Evolutionary conservation across 2,888 invertebrate species (phyloP), one percentile per base, ranked within the genome.

Genomic region (Spisula solida): DNA sequence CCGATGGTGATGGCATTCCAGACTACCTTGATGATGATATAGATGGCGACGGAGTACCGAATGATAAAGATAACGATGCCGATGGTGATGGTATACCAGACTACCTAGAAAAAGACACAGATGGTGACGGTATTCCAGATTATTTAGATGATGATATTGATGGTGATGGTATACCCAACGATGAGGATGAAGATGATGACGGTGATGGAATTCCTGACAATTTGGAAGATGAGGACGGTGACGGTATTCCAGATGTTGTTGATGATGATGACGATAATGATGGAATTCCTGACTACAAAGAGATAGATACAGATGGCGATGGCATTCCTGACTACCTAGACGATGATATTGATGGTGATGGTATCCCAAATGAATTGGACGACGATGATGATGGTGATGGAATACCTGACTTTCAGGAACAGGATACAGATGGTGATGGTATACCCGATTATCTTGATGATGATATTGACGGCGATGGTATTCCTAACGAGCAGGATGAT

Each of bases 51-150:
- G 95, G 95, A 41, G 94, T 96, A 66, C 95, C 95, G 41, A 94
- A 95, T 86, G 95, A 95, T 84, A 94, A 92, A 92, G 96, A 83
- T 2, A 66, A 82, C 75, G 92, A 70, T 82, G 93, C 31, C 1
- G 95, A 96, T 85, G 95, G 95, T 0, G 95, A 96, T 93, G 96
- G 96, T n/a, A 95, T 96, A 48, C 95, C 96, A 47, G 95, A 96
- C 89, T 70, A 94, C 83, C 56, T 91, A 6, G 93, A 94, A 31
- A 88, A 93, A 29, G 93, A 95, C 87, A 92, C 90, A 70, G 95
- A 96, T 92, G 95, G 94, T 20, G 95, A 96, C 88, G 96, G 95
- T 8, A 95, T 96, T 51, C 95, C 95, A 12, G 95, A 96, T 89
- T n/a, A 94, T 48, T 81, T 91, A 8, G 95, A 95, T 14, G 89